phyloP scores from a whole-genome alignment of 1,140 invertebrate species.

The Apis laboriosa region DNA sequence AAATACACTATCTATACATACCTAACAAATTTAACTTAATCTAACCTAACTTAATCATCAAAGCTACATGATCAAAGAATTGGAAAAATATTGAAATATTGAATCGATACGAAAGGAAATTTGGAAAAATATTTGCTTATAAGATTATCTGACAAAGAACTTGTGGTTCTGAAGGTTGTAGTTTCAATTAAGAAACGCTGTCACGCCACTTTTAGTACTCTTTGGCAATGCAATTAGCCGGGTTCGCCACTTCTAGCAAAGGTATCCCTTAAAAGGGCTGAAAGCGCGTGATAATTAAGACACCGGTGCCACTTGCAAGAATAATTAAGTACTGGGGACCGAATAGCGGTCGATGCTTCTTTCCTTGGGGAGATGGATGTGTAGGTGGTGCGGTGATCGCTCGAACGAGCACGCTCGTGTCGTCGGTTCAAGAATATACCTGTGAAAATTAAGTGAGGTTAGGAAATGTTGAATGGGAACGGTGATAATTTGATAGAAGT shows the following conservation, averaged over 20 bases:
- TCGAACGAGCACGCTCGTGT: background rate
- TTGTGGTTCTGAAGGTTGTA: background rate
- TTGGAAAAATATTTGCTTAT: too few species aligned
- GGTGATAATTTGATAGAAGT: too few species aligned
- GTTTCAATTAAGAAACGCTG: constrained; percentile 52
- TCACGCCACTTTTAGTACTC: constrained; percentile 29
- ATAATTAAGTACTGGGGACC: constrained; percentile 47
- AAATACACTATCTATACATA: too few species aligned
- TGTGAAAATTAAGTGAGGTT: too few species aligned
- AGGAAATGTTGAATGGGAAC: too few species aligned
- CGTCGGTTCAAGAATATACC: too few species aligned
- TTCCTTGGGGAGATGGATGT: background rate
- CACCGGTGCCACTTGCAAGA: constrained; percentile 28
- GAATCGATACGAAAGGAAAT: too few species aligned
- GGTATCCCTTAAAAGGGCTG: constrained; percentile 46
- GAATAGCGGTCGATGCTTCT: constrained; percentile 11
- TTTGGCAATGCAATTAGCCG: constrained; percentile 56
- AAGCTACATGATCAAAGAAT: too few species aligned
- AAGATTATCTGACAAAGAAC: background rate
- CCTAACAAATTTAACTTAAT: too few species aligned
- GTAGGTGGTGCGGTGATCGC: background rate
- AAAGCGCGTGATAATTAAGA: constrained; percentile 59
- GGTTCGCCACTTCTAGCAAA: constrained; percentile 32
- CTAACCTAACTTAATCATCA: too few species aligned
- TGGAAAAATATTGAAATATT: too few species aligned